A percentile compares a stretch with the other conserved stretches of the same genome.
Evolutionary conservation across 2,113 vertebrate genomes (phyloP).

Genomic region (Myxocyprinus asiaticus): DNA sequence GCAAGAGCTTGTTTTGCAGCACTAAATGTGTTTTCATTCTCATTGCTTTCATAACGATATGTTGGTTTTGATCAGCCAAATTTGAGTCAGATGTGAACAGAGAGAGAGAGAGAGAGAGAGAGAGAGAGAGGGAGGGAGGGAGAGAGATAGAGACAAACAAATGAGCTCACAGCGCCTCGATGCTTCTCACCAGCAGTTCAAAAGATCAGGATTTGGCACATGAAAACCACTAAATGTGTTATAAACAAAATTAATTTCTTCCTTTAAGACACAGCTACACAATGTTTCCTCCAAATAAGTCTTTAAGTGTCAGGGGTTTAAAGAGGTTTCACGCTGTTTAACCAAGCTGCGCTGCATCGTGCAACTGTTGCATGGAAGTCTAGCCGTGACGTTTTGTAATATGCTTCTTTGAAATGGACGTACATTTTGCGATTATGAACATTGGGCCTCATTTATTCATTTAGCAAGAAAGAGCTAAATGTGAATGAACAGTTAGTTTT

Average conservation of each 20-base stretch:
- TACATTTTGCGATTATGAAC: no score
- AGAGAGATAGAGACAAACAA: slow-evolving; percentile 34
- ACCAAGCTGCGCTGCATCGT: no score
- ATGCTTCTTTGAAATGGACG: no score
- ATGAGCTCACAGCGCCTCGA: slow-evolving; percentile 74
- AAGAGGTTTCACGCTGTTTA: neutral
- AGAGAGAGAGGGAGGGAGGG: neutral
- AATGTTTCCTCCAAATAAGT: slow-evolving; percentile 38
- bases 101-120: no score
- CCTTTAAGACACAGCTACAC: slow-evolving; percentile 62
- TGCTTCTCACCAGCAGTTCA: slow-evolving; percentile 70
- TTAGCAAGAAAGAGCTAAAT: no score
- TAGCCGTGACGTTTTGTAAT: no score
- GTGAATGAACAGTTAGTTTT: no score
- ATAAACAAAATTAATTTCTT: slow-evolving; percentile 73
- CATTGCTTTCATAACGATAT: slow-evolving; percentile 68
- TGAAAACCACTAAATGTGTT: slow-evolving; percentile 72
- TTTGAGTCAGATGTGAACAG: slow-evolving; percentile 70
- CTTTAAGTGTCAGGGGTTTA: slow-evolving; percentile 32
- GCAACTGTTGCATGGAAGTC: no score
- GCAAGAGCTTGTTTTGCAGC: slow-evolving; percentile 43
- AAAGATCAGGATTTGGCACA: slow-evolving; percentile 70
- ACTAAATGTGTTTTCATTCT: slow-evolving; percentile 64
- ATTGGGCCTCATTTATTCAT: no score
- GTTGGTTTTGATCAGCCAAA: slow-evolving; percentile 71